A percentile compares a stretch with the other conserved stretches of the same genome.
These are phyloP conservation scores for Cynopterus sphinx DNA, from an alignment of 2,797 vertebrate species.

Conservation along the genomic window DNA sequence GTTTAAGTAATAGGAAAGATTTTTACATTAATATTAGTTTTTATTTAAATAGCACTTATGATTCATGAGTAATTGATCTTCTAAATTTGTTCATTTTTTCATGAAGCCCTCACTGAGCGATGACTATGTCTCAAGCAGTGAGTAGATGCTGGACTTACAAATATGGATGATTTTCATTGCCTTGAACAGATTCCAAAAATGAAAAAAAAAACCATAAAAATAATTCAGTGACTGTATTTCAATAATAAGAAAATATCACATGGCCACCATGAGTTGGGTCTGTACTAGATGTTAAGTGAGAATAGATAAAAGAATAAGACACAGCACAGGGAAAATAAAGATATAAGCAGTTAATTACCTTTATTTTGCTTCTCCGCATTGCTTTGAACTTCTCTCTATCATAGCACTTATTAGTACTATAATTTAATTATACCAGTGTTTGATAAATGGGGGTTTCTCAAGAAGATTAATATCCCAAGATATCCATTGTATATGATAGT, in stretches of 20 bases:
- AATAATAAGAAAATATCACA: background rate
- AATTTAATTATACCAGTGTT: background rate
- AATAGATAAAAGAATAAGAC: background rate
- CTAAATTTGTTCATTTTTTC: background rate
- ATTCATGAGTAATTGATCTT: background rate
- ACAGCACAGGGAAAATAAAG: background rate
- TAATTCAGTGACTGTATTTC: background rate
- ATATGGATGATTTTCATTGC: background rate
- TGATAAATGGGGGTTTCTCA: background rate
- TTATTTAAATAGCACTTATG: background rate
- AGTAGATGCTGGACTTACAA: background rate
- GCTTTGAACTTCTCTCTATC: background rate
- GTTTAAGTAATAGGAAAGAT: background rate
- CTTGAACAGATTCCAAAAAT: background rate
- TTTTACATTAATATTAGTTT: background rate
- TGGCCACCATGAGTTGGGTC: background rate
- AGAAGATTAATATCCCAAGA: background rate
- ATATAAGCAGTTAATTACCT: background rate
- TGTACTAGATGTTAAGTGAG: background rate
- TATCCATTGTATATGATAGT: background rate
- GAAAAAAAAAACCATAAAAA: background rate
- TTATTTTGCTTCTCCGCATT: background rate
- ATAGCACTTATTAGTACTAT: background rate
- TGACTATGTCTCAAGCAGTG: background rate
- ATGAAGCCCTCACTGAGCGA: background rate